Evolutionary conservation across 2,113 vertebrate genomes (phyloP), one percentile per base, ranked within the genome.

Genomic region (Cyprinodon brontotheroides): DNA sequence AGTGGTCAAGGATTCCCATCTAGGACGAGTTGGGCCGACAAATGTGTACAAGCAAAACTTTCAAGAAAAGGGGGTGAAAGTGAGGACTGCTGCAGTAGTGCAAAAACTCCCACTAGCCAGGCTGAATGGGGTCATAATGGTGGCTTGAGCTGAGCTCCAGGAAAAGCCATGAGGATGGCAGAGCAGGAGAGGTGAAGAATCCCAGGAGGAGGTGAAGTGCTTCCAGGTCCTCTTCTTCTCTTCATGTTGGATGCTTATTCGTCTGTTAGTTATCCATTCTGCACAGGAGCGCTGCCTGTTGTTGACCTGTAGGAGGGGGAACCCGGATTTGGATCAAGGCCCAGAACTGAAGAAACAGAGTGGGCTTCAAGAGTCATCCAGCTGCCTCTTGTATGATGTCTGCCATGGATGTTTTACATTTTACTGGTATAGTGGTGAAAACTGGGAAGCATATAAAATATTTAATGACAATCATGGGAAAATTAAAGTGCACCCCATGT

Each of bases 31-130:
- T 57, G 38, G 66, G 64, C 14, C 3, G 7, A 39, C 29, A 61
- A 59, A 85, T 48, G 20, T 41, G 68, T 64, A 11, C 29, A 14
- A 48, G 53, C 61, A 71, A 11, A 43, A 73, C n/a, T 47, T 47
- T 69, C 41, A 74, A 61, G 48, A 40, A 14, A 45, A 37, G 40
- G n/a, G 74, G 64, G 75, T 20, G 20, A 72, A 47, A 37, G 60
- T 61, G 40, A 40, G 61, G 78, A 72, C 75, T 11, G 65, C 76
- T 84, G 84, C 80, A 75, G 75, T 87, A 90, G 89, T 92, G 91
- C 91, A 90, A 90, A 89, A 88, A 63, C 80, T 77, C 81, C 73
- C 80, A 73, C 80, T 83, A 89, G 89, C 89, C 84, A 70, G 67
- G 83, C 85, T 88, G 75, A 64, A 74, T 72, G 78, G 80, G 72